phyloP scores from a whole-genome alignment of 2,888 invertebrate species.

The Exephanes ischioxanthus region DNA sequence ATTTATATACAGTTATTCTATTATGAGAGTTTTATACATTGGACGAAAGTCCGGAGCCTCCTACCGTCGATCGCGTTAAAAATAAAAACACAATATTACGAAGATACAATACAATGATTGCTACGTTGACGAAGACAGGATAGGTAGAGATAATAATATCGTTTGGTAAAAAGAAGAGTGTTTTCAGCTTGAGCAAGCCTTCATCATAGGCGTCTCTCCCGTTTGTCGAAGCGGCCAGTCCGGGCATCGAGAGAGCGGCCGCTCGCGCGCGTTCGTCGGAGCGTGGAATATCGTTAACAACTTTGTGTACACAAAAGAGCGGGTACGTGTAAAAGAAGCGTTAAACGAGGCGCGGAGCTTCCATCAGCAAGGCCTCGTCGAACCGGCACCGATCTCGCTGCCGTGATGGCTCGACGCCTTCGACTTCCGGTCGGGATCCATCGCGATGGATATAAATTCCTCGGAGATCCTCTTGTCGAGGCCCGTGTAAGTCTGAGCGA shows the following conservation, averaged over 20 bases:
- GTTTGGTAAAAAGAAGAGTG: conserved; percentile 52
- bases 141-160: conserved; percentile 11
- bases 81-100: conserved; percentile 19
- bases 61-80: conserved; percentile 17
- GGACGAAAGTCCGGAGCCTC: conserved; percentile 38
- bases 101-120: conserved; percentile 22
- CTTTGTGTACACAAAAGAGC: conserved; percentile 1
- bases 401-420: conserved; percentile 81
- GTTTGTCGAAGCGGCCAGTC: conserved; percentile 21
- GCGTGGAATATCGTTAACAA: conserved; percentile 52
- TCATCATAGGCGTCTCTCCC: conserved; percentile 35
- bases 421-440: conserved; percentile 83
- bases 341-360: not conserved
- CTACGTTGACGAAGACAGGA: conserved; percentile 6
- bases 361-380: conserved; percentile 50
- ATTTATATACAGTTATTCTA: conserved; percentile 57
- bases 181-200: conserved; percentile 32
- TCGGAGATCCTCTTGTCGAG: conserved; percentile 83
- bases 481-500: conserved; percentile 82
- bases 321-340: not conserved
- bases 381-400: conserved; percentile 78
- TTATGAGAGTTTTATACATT: conserved; percentile 61
- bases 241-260: not conserved
- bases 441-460: conserved; percentile 83
- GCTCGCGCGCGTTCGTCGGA: conserved; percentile 24